A percentile compares a stretch with the other conserved stretches of the same genome.
phyloP scores from a whole-genome alignment of 2,113 vertebrate species.

The Felis chaus region DNA sequence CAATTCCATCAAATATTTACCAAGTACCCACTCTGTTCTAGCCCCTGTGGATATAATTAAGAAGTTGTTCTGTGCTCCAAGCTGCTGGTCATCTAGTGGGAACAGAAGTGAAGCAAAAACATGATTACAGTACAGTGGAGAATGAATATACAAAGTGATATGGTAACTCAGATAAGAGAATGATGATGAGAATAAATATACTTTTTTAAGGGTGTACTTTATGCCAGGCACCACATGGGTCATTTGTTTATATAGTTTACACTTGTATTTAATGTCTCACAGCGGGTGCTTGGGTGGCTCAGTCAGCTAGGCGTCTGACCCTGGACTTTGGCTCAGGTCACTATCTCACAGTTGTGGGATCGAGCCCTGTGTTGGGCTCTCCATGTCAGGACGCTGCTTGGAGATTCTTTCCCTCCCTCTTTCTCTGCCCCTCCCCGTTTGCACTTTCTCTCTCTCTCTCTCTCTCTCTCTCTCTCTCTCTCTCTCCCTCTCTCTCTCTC shows the following conservation, averaged over 20 bases:
- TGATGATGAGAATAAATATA: background rate
- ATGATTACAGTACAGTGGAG: background rate
- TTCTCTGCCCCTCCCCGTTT: too few relatives aligned
- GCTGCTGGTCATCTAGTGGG: background rate
- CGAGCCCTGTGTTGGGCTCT: too few relatives aligned
- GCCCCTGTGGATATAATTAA: background rate
- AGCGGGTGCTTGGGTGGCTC: too few relatives aligned
- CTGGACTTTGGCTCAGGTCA: too few relatives aligned
- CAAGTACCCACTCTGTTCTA: background rate
- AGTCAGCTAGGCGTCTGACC: too few relatives aligned
- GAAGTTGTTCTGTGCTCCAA: background rate
- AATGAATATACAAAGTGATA: background rate
- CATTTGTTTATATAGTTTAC: background rate
- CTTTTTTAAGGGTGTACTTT: background rate
- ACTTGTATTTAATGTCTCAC: background rate
- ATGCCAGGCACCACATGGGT: background rate
- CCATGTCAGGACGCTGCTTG: too few relatives aligned
- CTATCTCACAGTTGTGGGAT: too few relatives aligned
- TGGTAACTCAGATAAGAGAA: background rate
- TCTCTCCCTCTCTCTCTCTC: too few relatives aligned
- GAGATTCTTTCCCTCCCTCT: too few relatives aligned
- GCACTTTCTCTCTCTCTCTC: too few relatives aligned
- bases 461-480: too few relatives aligned
- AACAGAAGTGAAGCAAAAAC: background rate
- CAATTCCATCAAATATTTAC: constrained; percentile 29